Percentiles rank a stretch among this genome's conserved stretches.
phyloP scores from a whole-genome alignment of 2,888 invertebrate genomes.

The Copidosoma aretas region DNA sequence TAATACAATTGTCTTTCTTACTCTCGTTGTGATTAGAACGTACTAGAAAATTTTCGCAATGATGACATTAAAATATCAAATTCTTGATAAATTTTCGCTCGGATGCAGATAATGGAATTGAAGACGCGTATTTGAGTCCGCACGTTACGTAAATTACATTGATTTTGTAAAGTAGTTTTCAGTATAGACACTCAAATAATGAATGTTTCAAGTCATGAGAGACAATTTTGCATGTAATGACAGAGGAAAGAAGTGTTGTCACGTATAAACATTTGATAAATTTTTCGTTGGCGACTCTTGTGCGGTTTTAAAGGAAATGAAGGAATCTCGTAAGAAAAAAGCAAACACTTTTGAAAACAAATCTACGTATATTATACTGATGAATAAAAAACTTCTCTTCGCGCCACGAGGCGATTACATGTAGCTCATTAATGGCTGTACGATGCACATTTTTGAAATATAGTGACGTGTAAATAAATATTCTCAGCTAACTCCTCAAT shows the following conservation, averaged over 20 bases:
- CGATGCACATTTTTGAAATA: conserved; percentile 16
- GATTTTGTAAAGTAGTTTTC: no score
- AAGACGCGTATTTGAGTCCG: neutral
- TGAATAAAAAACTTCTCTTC: conserved; percentile 8
- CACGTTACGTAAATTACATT: no score
- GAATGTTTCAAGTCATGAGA: no score
- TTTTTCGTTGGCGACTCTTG: no score
- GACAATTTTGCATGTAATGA: no score
- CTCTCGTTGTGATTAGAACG: neutral
- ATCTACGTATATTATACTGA: no score
- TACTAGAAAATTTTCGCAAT: neutral
- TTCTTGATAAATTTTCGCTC: neutral
- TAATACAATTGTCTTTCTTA: neutral
- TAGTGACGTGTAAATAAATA: conserved; percentile 1
- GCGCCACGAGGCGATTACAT: conserved; percentile 23
- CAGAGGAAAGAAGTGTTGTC: no score
- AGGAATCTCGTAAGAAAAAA: no score
- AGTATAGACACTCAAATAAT: no score
- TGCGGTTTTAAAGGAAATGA: no score
- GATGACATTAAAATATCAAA: neutral
- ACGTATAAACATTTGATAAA: no score
- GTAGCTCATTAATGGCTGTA: conserved; percentile 36
- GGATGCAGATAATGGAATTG: neutral
- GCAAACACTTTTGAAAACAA: no score
- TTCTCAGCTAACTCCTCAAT: conserved; percentile 6